Evolutionary conservation across 2,888 invertebrate species (phyloP).

Genomic region (Cheilosia variabilis): DNA sequence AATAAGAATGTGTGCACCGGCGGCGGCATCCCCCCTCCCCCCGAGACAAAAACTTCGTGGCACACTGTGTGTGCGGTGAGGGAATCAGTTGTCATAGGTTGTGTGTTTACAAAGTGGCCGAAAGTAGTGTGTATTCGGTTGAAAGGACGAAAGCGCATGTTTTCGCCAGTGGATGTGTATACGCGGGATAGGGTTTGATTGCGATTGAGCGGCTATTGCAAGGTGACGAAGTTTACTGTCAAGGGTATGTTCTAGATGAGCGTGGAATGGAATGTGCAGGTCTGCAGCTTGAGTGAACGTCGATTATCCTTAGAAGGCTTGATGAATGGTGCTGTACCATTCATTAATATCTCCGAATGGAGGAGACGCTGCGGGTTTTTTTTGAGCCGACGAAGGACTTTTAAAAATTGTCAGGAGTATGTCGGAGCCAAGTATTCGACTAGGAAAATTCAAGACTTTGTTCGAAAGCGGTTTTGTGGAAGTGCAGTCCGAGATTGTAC

Average conservation of each 20-base stretch:
- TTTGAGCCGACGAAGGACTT: no score
- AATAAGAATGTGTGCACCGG: constrained; percentile 5
- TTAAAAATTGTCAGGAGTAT: no score
- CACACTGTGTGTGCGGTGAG: not conserved
- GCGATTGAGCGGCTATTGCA: constrained; percentile 12
- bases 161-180: not conserved
- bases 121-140: not conserved
- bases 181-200: not conserved
- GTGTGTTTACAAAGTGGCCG: constrained; percentile 18
- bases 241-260: not conserved
- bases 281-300: not conserved
- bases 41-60: not conserved
- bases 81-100: constrained; percentile 24
- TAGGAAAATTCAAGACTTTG: no score
- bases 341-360: no score
- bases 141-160: constrained; percentile 10
- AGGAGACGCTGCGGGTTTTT: no score
- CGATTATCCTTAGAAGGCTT: not conserved
- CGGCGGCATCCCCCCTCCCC: not conserved
- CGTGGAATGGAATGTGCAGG: not conserved
- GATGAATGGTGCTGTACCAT: no score
- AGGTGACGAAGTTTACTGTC: constrained; percentile 33
- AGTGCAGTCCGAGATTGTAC: no score
- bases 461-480: no score
- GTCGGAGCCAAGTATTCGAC: no score